These are phyloP conservation scores for Caradrina kadenii DNA, from an alignment of 2,888 invertebrate species.

Conservation along the genomic window DNA sequence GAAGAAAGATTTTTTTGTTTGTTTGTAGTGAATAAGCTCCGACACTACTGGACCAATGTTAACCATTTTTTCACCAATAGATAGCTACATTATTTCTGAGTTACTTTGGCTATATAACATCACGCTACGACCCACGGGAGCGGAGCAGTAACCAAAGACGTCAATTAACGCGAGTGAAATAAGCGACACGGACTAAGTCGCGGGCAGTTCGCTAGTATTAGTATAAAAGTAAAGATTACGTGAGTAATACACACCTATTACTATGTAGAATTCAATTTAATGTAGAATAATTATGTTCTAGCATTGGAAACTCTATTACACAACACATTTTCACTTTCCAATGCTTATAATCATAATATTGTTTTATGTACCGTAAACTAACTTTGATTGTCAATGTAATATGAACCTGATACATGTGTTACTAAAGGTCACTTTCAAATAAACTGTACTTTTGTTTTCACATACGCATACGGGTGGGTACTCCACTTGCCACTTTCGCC, in stretches of 20 bases:
- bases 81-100: no score
- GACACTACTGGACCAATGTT: no score
- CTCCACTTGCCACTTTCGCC: constrained; percentile 22
- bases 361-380: constrained; percentile 8
- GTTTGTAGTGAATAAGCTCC: no score
- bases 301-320: background rate
- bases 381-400: background rate
- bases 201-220: no score
- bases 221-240: no score
- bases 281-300: background rate
- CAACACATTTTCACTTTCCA: constrained; percentile 25
- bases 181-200: no score
- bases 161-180: no score
- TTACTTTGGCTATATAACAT: no score
- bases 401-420: fast-evolving
- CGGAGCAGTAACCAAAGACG: no score
- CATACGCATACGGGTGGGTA: constrained; percentile 2
- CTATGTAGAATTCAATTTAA: background rate
- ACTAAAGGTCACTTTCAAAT: background rate
- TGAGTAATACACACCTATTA: background rate
- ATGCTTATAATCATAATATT: constrained; percentile 16
- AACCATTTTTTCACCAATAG: no score
- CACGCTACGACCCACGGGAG: no score
- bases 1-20: no score
- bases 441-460: constrained; percentile 32